Percentiles rank a stretch among this genome's conserved stretches.
Conservation (phyloP, 2,113 vertebrate genomes). For the Forbesichthys agassizii region DNA sequence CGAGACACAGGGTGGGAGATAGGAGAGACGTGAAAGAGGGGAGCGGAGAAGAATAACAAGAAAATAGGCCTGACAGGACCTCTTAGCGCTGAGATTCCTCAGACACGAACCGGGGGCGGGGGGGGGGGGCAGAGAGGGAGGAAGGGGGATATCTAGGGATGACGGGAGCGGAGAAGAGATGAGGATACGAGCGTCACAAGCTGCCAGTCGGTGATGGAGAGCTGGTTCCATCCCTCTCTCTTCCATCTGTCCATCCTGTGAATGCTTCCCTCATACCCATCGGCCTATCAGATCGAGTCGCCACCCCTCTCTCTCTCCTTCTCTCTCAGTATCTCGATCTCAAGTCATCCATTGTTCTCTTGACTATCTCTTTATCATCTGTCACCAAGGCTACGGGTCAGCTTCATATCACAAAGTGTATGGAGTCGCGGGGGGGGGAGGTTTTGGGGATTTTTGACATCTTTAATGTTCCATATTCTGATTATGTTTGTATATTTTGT, state of each 20-base stretch:
- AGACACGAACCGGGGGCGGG: slow-evolving; percentile 85
- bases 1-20: not conserved
- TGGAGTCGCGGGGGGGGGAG: slow-evolving; percentile 23
- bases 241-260: not conserved
- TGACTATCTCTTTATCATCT: slow-evolving; percentile 22
- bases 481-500: too few relatives aligned
- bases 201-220: slow-evolving; percentile 79
- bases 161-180: slow-evolving; percentile 16
- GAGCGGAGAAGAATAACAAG: slow-evolving; percentile 84
- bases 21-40: slow-evolving; percentile 64
- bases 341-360: not conserved
- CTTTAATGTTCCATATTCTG: too few relatives aligned
- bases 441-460: not conserved
- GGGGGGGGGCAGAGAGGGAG: slow-evolving; percentile 62
- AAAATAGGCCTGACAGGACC: slow-evolving; percentile 99
- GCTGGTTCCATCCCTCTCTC: slow-evolving; percentile 70
- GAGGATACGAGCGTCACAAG: slow-evolving; percentile 66
- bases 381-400: slow-evolving; percentile 27
- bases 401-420: slow-evolving; percentile 42
- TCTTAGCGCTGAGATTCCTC: slow-evolving; percentile 98
- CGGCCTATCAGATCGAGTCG: not conserved
- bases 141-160: slow-evolving; percentile 62
- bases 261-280: not conserved
- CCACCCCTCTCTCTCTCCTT: not conserved
- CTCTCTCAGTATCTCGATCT: not conserved